Base-by-base conservation (phyloP, 2,888 invertebrate species). In the Polymixis flavicincta region DNA sequence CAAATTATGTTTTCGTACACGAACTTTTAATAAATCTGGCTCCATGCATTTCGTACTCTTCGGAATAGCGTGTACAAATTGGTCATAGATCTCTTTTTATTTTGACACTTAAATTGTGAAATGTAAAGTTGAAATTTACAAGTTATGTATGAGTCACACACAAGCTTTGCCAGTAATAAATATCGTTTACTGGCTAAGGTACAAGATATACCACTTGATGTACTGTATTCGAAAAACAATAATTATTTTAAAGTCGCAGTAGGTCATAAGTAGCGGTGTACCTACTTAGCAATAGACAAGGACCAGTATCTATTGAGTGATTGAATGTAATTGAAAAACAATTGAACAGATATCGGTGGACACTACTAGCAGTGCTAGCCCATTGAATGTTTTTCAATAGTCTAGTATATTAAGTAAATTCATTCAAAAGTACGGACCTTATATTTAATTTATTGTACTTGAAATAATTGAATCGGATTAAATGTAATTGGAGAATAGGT, bases 401-500 rank as follows among this genome's bases (percentile, higher is more conserved):
- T n/a, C 13, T 14, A 2, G 19, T 60, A 45, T 52, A 11, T 5
- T 37, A 25, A 2, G 11, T 28, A 50, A 50, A 28, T 19, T 50
- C 32, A 59, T 60, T 52, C 19, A n/a, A 64, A 50, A 32, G 42
- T 57, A 42, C 1, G 6, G 2, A 54, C 50, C 54, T n/a, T 25
- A 25, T 22, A 59, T 25, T n/a, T 9, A 22, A 65, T 66, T n/a
- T 19, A 74, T 69, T 69, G 52, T 71, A 77, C 60, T 67, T 76
- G 61, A 67, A 66, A 76, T 52, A 66, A 78, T 79, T 78, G 76
- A 76, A 82, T 76, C 59, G 67, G 54, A 82, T 84, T 77, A 78
- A 82, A 85, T 74, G 65, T 81, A 87, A 84, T 81, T 81, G 70
- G 65, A 75, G 83, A 82, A 88, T 87, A 91, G 90, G 90, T 90